A percentile compares a stretch with the other conserved stretches of the same genome.
Conservation (phyloP, 2,888 invertebrate species). For the Drosophila cognata region DNA sequence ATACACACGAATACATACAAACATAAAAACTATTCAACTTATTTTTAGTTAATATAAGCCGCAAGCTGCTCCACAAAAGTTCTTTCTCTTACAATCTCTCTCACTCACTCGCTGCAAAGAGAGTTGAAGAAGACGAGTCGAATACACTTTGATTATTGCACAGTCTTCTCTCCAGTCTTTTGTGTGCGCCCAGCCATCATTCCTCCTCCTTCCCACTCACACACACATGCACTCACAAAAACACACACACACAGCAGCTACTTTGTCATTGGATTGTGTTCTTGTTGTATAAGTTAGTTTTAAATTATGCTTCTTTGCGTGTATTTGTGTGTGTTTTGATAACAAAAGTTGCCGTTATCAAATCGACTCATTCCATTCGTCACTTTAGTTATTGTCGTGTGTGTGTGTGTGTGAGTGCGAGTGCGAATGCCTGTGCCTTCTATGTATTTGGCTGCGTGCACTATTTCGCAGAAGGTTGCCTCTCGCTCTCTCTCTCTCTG, state of each 20-base stretch:
- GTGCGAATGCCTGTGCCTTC: slow-evolving; percentile 5
- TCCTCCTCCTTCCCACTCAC: not conserved
- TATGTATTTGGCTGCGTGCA: slow-evolving; percentile 27
- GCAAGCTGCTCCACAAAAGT: slow-evolving; percentile 30
- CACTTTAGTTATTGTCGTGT: slow-evolving; percentile 21
- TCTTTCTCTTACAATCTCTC: slow-evolving; percentile 12
- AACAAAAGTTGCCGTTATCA: slow-evolving; percentile 18
- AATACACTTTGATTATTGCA: slow-evolving; percentile 34
- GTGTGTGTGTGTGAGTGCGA: slow-evolving; percentile 10
- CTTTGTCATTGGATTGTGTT: slow-evolving; percentile 39
- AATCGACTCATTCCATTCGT: slow-evolving; percentile 5
- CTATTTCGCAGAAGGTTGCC: slow-evolving; percentile 52
- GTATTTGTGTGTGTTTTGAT: slow-evolving; percentile 17
- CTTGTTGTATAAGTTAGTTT: slow-evolving; percentile 46
- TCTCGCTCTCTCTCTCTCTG: slow-evolving; percentile 8
- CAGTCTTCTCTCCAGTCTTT: slow-evolving; percentile 19
- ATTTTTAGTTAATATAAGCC: slow-evolving; percentile 42
- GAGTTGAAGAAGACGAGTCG: slow-evolving; percentile 14
- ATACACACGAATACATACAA: slow-evolving; percentile 27
- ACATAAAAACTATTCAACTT: slow-evolving; percentile 10
- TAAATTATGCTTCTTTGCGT: slow-evolving; percentile 39
- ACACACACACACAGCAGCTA: slow-evolving; percentile 30
- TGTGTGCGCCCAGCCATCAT: not conserved
- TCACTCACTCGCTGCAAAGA: slow-evolving; percentile 20
- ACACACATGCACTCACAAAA: not conserved